Base-by-base conservation (phyloP, 2,113 vertebrate genomes). In the Entomyzon cyanotis region DNA sequence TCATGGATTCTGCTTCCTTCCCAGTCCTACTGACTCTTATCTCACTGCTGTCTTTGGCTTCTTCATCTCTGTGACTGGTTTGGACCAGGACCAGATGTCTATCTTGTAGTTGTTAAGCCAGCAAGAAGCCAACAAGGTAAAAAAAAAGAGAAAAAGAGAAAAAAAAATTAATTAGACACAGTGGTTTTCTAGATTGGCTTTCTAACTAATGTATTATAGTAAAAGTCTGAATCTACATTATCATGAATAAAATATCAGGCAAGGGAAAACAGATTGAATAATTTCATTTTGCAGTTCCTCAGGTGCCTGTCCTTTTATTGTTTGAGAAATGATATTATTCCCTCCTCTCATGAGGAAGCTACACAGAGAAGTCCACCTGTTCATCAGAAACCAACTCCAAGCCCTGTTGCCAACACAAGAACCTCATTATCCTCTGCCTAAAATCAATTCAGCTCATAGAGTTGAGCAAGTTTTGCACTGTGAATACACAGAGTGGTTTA, bases 201-300 rank as follows among this genome's bases (percentile, higher is more conserved):
- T 59, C 13, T 81, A 46, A 13, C 28, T 67, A 27, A 42, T 0
- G 0, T 24, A 19, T 62, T 46, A 11, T 11, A 53, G 15, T 46
- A 67, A 62, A 93, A 75, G 10, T 33, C 15, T 75, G 33, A 39
- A 71, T 85, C 27, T 75, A 30, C 11, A 10, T 28, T 28, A 71
- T 4, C 25, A 75, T 30, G 41, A 94, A 87, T 79, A 91, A 71
- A 84, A 79, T 39, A 79, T 55, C 18, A 90, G 30, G 11, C 1
- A 1, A 71, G 27, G 27, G 49, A 85, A 93, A 87, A 46, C 10
- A 81, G 11, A 62, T 4, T 33, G 30, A 92, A 78, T 55, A 3
- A 47, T 55, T 50, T 77, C 2, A 11, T 84, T 84, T 94, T 69
- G 18, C 46, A 56, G 22, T 76, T 88, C 35, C 27, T 70, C 30